These are phyloP conservation scores for Ectobius pallidus DNA, from an alignment of 2,888 invertebrate species.

Conservation along the genomic window DNA sequence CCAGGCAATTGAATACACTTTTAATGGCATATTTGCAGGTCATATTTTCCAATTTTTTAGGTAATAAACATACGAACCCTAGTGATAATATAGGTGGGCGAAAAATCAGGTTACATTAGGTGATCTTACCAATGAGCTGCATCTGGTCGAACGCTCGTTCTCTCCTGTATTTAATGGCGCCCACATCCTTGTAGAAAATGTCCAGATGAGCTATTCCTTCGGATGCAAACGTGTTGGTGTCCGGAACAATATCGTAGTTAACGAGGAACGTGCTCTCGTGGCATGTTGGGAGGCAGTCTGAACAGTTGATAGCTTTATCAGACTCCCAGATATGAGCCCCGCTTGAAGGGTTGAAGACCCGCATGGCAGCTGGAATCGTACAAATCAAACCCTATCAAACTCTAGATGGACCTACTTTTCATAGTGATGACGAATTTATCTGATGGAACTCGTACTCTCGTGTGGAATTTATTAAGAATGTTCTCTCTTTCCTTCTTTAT, in stretches of 20 bases:
- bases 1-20: too few species aligned
- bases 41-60: too few species aligned
- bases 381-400: neutral
- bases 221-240: conserved; percentile 41
- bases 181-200: conserved; percentile 47
- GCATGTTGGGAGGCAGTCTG: conserved; percentile 48
- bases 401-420: too few species aligned
- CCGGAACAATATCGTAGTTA: conserved; percentile 44
- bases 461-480: too few species aligned
- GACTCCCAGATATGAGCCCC: conserved; percentile 42
- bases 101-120: too few species aligned
- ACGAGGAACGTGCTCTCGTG: conserved; percentile 47
- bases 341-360: conserved; percentile 46
- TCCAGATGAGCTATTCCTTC: conserved; percentile 45
- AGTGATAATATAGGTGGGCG: too few species aligned
- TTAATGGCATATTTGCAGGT: too few species aligned
- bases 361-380: conserved; percentile 43
- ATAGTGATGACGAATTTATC: too few species aligned
- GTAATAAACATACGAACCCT: too few species aligned
- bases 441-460: too few species aligned
- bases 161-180: conserved; percentile 47
- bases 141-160: conserved; percentile 47
- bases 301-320: conserved; percentile 45
- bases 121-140: conserved; percentile 46
- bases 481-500: too few species aligned